Conservation (phyloP, 2,113 vertebrate species). For the Zapus hudsonius region DNA sequence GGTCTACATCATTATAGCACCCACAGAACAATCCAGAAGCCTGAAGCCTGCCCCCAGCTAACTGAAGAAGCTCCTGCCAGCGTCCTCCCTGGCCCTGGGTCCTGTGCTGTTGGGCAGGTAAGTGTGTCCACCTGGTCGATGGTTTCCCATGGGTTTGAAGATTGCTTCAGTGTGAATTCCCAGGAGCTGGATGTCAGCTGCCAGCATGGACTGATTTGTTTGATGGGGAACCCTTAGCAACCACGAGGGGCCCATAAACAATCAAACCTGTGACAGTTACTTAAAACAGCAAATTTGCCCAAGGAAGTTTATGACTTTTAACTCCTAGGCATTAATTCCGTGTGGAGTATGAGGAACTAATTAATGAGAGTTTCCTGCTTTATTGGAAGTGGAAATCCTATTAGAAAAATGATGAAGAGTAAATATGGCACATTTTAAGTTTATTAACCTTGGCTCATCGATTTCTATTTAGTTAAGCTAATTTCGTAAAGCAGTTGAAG, state of each 20-base stretch:
- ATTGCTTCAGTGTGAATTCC: conserved; percentile 50
- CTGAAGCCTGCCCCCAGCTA: conserved; percentile 48
- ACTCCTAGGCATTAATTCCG: conserved; percentile 87
- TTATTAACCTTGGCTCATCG: conserved; percentile 81
- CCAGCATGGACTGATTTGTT: conserved; percentile 76
- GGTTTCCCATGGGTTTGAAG: conserved; percentile 65
- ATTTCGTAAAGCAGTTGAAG: conserved; percentile 80
- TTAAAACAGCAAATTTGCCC: conserved; percentile 83
- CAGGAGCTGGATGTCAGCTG: conserved; percentile 78
- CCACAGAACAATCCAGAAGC: conserved; percentile 58
- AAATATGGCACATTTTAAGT: conserved; percentile 82
- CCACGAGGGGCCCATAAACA: conserved; percentile 80
- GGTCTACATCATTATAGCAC: conserved; percentile 58
- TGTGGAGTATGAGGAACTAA: conserved; percentile 81
- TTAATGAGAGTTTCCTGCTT: conserved; percentile 83
- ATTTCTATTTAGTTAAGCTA: conserved; percentile 72
- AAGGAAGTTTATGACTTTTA: conserved; percentile 84
- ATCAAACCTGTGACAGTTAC: conserved; percentile 83
- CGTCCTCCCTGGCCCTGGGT: conserved; percentile 65
- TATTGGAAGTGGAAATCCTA: conserved; percentile 77
- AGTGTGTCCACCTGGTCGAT: conserved; percentile 61
- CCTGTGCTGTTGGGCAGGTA: conserved; percentile 75
- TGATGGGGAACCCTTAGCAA: conserved; percentile 63
- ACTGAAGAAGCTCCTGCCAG: conserved; percentile 65
- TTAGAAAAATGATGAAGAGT: conserved; percentile 76